Base-by-base conservation (phyloP, 1,140 invertebrate genomes). In the Panonychus citri region DNA sequence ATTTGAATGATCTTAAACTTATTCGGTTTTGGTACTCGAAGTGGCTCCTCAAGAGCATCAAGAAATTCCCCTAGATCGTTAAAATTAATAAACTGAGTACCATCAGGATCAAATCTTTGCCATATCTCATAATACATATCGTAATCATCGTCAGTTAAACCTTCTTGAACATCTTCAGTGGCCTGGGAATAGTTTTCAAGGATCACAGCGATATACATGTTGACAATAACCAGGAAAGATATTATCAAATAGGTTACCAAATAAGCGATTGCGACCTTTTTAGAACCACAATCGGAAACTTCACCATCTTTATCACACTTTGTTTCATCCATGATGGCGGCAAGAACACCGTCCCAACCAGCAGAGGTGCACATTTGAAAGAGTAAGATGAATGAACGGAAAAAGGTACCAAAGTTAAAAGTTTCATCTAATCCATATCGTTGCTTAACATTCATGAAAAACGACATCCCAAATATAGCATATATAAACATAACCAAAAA, bases 81-180 rank as follows among this genome's bases (percentile, higher is more conserved):
- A 71, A 94, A 90, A 50, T 81, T 77, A 64, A 97, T 94, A 72
- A 93, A 97, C 70, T 95, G 52, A 4, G 89, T 93, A 51, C 91
- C 91, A 65, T 95, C 85, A 0, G 91, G 90, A 73, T 97, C 93
- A 71, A 89, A 97, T 65, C 89, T 82, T 68, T 95, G 89, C 93
- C 93, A 97, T 62, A 95, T 93, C 73, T 96, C 91, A 69, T 97
- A 97, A 72, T 94, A 97, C 88, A 96, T 94, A 68, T 97, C 93
- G 73, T 96, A 96, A 69, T 97, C 91, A 71, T 97, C 91, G 68
- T 94, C 89, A 30, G 91, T 96, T 46, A 96, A 75, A 64, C 91
- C 90, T 71, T 96, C 90, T 68, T 96, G 90, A 46, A 96, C 93
- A 70, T 96, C 93, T 73, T 96, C 91, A 43, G 90, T 95, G 34